A percentile compares a stretch with the other conserved stretches of the same genome.
phyloP scores from a whole-genome alignment of 2,888 invertebrate genomes.

The Pteria penguin region DNA sequence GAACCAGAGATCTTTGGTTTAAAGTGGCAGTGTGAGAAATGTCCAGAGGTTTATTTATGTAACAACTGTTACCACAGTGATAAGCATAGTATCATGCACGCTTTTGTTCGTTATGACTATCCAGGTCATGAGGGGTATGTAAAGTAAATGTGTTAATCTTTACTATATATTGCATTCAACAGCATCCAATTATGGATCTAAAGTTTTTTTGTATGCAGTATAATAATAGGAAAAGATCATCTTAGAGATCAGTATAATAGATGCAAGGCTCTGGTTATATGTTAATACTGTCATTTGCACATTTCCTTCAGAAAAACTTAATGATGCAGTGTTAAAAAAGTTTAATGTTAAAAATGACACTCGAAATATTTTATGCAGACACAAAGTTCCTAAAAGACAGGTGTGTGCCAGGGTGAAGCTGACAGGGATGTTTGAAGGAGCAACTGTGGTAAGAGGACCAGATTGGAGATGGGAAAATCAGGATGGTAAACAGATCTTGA shows the following conservation, averaged over 20 bases:
- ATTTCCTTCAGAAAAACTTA: neutral
- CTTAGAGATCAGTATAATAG: too few relatives aligned
- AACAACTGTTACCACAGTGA: conserved; percentile 54
- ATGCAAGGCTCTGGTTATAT: neutral
- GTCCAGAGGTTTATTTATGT: conserved; percentile 47
- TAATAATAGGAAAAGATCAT: too few relatives aligned
- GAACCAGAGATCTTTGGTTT: conserved; percentile 49
- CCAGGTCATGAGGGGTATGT: conserved; percentile 17
- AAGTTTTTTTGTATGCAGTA: too few relatives aligned
- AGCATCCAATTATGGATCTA: neutral
- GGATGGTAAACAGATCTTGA: conserved; percentile 83
- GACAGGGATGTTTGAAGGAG: conserved; percentile 89
- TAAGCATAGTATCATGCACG: conserved; percentile 51
- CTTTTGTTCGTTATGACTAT: conserved; percentile 40
- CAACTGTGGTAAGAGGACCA: conserved; percentile 89
- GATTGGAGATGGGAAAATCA: conserved; percentile 94
- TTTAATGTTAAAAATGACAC: too few relatives aligned
- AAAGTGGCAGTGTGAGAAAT: conserved; percentile 49
- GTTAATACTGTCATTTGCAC: neutral
- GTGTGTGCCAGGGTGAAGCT: conserved; percentile 85
- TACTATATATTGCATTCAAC: too few relatives aligned
- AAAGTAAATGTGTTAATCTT: too few relatives aligned
- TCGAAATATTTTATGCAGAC: too few relatives aligned
- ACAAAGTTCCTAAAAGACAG: conserved; percentile 82
- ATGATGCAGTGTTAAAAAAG: too few relatives aligned